Conservation (phyloP, 2,797 vertebrate genomes). For the Neopelma chrysocephalum region DNA sequence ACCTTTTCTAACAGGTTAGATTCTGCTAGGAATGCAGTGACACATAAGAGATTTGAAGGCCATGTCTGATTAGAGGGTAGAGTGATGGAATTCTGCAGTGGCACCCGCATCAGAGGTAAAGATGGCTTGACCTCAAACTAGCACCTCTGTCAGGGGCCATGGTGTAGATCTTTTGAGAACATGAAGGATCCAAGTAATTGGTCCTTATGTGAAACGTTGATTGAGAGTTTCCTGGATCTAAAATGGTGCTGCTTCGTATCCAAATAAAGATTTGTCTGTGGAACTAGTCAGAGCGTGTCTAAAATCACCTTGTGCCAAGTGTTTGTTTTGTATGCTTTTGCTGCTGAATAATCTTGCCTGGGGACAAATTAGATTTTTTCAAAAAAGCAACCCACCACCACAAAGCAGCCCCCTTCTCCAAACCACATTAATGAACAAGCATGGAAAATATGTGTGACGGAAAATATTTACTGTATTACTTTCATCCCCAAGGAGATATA, state of each 20-base stretch:
- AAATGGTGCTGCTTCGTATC: background rate
- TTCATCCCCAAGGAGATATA: background rate
- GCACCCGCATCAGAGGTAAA: background rate
- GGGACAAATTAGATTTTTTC: background rate
- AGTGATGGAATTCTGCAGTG: background rate
- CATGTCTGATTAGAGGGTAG: background rate
- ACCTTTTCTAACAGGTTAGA: background rate
- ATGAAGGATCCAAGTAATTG: background rate
- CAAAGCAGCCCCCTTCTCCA: background rate
- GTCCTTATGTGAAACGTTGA: background rate
- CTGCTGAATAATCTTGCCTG: background rate
- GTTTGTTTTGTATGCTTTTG: background rate
- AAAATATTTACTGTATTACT: constrained; percentile 21
- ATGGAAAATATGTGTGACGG: background rate
- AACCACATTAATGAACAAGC: background rate
- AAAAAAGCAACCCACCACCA: background rate
- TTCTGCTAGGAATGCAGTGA: background rate
- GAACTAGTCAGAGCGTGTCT: background rate
- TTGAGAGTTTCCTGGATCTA: background rate
- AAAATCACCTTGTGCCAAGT: background rate
- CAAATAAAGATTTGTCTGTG: background rate
- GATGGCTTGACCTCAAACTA: background rate
- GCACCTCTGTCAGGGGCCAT: background rate
- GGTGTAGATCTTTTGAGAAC: background rate
- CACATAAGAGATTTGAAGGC: rapidly evolving